These are phyloP conservation scores for Plagiodera versicolora DNA, from an alignment of 2,888 invertebrate species.

Conservation along the genomic window DNA sequence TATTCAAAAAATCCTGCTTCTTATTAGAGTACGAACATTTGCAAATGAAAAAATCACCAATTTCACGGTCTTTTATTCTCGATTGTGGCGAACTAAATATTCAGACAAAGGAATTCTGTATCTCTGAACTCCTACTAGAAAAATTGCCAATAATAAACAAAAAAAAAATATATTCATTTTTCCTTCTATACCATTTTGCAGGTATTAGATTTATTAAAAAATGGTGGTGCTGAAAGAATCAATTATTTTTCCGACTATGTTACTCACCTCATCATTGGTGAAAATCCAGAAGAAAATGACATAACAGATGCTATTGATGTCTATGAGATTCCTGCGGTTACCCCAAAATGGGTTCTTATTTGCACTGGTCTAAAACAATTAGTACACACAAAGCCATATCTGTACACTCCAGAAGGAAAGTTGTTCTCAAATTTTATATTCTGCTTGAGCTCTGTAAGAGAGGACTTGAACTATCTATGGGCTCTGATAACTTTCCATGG, in stretches of 20 bases:
- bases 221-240: constrained; percentile 85
- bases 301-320: constrained; percentile 89
- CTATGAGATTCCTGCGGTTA: constrained; percentile 90
- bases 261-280: constrained; percentile 88
- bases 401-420: constrained; percentile 61
- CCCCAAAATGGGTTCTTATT: constrained; percentile 81
- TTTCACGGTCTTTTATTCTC: no score
- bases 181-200: no score
- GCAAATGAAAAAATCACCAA: no score
- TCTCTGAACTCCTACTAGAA: no score
- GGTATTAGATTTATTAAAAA: constrained; percentile 76
- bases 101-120: no score
- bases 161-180: no score
- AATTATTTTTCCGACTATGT: constrained; percentile 90
- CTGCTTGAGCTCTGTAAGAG: constrained; percentile 74
- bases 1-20: no score
- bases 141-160: no score
- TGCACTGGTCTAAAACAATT: constrained; percentile 64
- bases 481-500: constrained; percentile 86
- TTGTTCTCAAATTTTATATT: constrained; percentile 77
- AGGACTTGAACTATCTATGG: constrained; percentile 79
- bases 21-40: no score
- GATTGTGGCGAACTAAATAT: no score
- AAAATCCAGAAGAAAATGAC: constrained; percentile 82
- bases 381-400: constrained; percentile 74